These are phyloP conservation scores for Chrysaora quinquecirrha DNA, from an alignment of 30 jellyfish, hydroid and myxozoan genomes.

Conservation along the genomic window DNA sequence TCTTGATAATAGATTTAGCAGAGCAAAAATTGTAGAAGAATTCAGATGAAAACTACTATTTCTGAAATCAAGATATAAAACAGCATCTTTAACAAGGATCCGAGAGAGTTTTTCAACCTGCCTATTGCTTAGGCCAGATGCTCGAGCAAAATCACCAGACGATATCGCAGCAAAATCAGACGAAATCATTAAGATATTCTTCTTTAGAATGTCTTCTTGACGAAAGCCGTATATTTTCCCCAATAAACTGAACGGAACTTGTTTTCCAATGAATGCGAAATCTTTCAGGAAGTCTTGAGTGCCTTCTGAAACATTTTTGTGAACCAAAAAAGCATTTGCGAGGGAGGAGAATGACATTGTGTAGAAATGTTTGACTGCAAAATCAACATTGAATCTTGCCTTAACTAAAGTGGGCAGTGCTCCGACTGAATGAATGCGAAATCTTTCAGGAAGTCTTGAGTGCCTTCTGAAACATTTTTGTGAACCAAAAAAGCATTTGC, in stretches of 20 bases:
- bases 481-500: neutral
- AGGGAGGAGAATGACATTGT: neutral
- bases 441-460: neutral
- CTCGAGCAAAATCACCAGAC: neutral
- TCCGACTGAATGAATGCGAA: neutral
- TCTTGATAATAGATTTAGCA: neutral
- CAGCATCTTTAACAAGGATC: neutral
- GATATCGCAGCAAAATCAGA: neutral
- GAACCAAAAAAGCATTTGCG: neutral
- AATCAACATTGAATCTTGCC: neutral
- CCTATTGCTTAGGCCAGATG: neutral
- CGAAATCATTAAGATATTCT: too few species aligned
- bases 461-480: neutral
- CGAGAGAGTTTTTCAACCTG: neutral
- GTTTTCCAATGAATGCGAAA: neutral
- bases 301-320: neutral
- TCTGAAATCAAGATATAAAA: neutral
- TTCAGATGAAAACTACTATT: neutral
- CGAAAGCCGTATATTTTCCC: neutral
- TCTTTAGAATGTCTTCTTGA: neutral
- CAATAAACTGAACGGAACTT: neutral
- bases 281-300: neutral
- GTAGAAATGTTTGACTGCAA: neutral
- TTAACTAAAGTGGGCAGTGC: neutral
- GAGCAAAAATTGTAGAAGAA: neutral